Evolutionary conservation across 2,888 invertebrate species (phyloP).

Genomic region (Rosalia funebris): DNA sequence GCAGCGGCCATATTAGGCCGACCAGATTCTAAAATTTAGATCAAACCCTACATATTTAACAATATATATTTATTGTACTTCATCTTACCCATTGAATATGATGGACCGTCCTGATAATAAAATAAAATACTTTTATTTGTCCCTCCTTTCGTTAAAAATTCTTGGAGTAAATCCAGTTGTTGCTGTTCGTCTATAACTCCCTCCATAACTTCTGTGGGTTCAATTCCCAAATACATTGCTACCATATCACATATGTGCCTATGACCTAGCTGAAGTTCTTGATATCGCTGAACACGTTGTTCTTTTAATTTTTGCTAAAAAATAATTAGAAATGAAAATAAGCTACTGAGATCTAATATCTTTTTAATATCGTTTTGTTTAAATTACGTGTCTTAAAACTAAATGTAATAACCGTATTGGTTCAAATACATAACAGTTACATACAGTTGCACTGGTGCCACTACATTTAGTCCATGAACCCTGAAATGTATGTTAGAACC

Average conservation of each 20-base stretch:
- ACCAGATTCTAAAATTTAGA: slow-evolving; percentile 72
- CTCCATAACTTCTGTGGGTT: slow-evolving; percentile 72
- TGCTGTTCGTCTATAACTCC: slow-evolving; percentile 76
- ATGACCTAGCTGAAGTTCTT: slow-evolving; percentile 67
- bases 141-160: slow-evolving; percentile 67
- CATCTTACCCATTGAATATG: slow-evolving; percentile 72
- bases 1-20: slow-evolving; percentile 65
- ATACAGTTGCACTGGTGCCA: too few relatives aligned
- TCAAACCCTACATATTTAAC: too few relatives aligned
- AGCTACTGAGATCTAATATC: too few relatives aligned
- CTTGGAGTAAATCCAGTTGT: slow-evolving; percentile 71
- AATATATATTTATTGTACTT: too few relatives aligned
- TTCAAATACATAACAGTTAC: too few relatives aligned
- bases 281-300: slow-evolving; percentile 64
- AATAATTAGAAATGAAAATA: too few relatives aligned
- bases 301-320: slow-evolving; percentile 72
- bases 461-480: too few relatives aligned
- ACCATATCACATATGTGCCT: slow-evolving; percentile 76
- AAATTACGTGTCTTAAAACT: too few relatives aligned
- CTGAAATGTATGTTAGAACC: too few relatives aligned
- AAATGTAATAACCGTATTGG: too few relatives aligned
- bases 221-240: slow-evolving; percentile 68
- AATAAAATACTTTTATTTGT: slow-evolving; percentile 73
- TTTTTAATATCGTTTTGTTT: too few relatives aligned
- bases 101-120: slow-evolving; percentile 73